Percentiles rank a stretch among this genome's conserved stretches.
These are phyloP conservation scores for Donacobius atricapilla DNA, from an alignment of 2,113 vertebrate species.

Conservation along the genomic window DNA sequence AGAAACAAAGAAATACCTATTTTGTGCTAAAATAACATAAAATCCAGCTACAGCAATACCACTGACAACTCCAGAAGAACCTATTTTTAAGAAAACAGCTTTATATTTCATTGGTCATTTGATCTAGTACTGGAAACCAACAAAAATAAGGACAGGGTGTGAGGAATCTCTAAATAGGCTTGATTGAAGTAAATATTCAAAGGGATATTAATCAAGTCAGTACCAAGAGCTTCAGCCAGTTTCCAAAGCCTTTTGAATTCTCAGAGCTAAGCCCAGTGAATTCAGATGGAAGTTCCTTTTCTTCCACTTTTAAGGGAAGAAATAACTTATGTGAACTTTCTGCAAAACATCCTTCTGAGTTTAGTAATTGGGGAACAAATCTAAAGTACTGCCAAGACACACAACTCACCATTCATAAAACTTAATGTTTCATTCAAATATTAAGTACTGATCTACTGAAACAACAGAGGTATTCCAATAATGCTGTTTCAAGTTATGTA, in stretches of 20 bases:
- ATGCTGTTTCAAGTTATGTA: constrained; percentile 51
- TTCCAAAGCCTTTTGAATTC: constrained; percentile 48
- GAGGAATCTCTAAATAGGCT: background rate
- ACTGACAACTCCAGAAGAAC: background rate
- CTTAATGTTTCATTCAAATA: constrained; percentile 43
- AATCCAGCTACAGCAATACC: background rate
- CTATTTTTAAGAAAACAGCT: background rate
- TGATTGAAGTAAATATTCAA: constrained; percentile 36
- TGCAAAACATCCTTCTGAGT: constrained; percentile 29
- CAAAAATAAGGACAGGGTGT: background rate
- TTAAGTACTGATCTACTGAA: constrained; percentile 29
- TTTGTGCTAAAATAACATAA: background rate
- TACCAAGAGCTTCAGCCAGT: background rate
- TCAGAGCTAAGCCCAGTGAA: constrained; percentile 20
- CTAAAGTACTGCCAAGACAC: constrained; percentile 23
- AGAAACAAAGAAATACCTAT: background rate
- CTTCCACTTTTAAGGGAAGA: constrained; percentile 47
- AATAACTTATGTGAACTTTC: constrained; percentile 32
- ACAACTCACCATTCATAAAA: constrained; percentile 20
- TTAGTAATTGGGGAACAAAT: constrained; percentile 19
- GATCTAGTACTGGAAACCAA: background rate
- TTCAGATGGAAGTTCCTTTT: constrained; percentile 55
- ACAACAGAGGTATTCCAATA: constrained; percentile 50
- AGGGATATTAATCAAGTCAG: constrained; percentile 3
- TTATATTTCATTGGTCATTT: background rate